Base-by-base conservation (phyloP, 1,140 invertebrate genomes). In the Stratiolaelaps scimitus region DNA sequence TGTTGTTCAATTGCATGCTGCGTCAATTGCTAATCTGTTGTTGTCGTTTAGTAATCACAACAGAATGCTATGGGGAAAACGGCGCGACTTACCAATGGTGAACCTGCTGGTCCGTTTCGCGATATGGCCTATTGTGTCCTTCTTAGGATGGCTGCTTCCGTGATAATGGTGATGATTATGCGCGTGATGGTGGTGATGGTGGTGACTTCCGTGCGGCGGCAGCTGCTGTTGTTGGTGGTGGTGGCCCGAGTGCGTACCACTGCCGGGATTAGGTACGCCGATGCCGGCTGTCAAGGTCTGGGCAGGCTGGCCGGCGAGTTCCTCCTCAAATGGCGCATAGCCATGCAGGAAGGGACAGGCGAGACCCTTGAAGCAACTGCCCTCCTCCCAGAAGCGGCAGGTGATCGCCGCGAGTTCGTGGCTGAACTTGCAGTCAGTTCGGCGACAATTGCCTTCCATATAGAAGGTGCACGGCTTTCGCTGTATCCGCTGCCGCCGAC, bases 301-400 rank as follows among this genome's bases (percentile, higher is more conserved):
- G 26, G 23, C 26, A 23, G 34, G 17, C 23, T 34, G 53, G 53
- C 34, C 2, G 10, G 4, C 15, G 53, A 60, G 20, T 15, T 60
- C 53, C 23, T 26, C 53, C 15, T 17, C 53, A 15, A 34, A 34
- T 17, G 40, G 13, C 26, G 69, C 69, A 69, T 77, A 79, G 34
- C 77, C 78, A 72, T 80, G 79, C 44, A 79, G 72, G 69, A 80
- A 80, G 23, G 79, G 78, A 72, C 79, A 80, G 28, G 76, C 74
- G 13, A 72, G 71, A 20, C 78, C 79, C 71, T 80, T 80, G 30
- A 76, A 72, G 65, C 75, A 76, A 64, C 71, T 72, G 64, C 72
- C 72, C 67, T 76, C 75, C 64, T 69, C 73, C 79, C 79, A 80
- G 69, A 79, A 81, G 53, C 78, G 71, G 71, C 80, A 81, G 34